Conservation (phyloP, 2,888 invertebrate species). For the Heliconius hortense region DNA sequence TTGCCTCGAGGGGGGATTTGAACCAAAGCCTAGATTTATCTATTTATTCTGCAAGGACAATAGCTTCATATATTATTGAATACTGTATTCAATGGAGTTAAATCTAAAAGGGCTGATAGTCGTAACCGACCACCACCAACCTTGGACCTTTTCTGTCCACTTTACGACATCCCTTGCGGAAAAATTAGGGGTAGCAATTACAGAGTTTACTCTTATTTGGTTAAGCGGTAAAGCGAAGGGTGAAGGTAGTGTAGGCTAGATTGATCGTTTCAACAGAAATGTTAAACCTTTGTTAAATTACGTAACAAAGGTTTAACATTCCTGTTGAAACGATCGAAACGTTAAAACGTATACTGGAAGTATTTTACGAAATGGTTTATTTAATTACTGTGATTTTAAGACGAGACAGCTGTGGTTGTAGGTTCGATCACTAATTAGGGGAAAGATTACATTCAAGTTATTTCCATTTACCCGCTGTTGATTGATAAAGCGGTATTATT, state of each 20-base stretch:
- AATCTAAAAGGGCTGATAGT: not conserved
- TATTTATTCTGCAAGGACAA: not conserved
- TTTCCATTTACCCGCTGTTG: too few species aligned
- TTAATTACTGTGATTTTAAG: not conserved
- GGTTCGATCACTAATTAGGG: too few species aligned
- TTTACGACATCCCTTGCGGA: conserved; percentile 32
- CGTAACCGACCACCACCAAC: conserved; percentile 6
- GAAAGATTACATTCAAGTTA: not conserved
- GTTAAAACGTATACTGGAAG: not conserved
- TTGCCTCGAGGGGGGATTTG: too few species aligned
- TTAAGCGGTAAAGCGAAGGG: conserved; percentile 8
- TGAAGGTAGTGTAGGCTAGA: not conserved
- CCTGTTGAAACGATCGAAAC: too few species aligned
- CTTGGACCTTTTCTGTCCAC: conserved; percentile 24
- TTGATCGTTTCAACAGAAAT: conserved; percentile 7
- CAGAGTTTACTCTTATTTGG: conserved; percentile 24
- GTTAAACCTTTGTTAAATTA: not conserved
- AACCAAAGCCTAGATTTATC: not conserved
- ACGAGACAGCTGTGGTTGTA: too few species aligned
- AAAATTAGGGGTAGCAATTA: conserved; percentile 29
- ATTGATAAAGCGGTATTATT: too few species aligned
- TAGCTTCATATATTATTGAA: conserved; percentile 7
- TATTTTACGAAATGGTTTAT: not conserved
- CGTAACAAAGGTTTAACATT: too few species aligned
- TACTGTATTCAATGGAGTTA: not conserved